Percentiles rank a stretch among this genome's conserved stretches.
Conservation (phyloP, 2,797 vertebrate species). For the Sorex maritimensis region DNA sequence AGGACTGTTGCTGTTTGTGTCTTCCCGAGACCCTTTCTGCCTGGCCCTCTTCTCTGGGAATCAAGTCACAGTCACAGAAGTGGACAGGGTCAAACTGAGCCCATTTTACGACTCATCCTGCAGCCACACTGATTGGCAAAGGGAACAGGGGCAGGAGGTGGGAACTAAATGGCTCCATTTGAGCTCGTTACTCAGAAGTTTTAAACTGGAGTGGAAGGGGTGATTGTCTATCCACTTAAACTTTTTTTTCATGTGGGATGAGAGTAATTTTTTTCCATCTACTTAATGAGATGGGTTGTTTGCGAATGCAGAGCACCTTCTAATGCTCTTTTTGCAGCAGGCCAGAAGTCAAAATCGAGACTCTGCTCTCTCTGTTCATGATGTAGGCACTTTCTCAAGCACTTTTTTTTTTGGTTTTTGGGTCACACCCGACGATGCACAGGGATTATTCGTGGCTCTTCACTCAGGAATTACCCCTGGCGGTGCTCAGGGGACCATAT, state of each 20-base stretch:
- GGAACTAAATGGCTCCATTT: background rate
- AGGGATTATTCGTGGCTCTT: no score
- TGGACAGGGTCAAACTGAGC: background rate
- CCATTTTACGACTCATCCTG: no score
- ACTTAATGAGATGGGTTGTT: no score
- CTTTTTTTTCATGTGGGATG: background rate
- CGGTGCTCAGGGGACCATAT: no score
- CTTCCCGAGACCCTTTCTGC: background rate
- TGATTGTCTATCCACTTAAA: background rate
- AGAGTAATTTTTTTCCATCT: background rate
- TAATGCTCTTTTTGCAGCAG: background rate
- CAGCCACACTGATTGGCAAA: background rate
- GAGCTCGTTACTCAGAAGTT: background rate
- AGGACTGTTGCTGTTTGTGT: background rate
- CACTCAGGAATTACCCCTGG: no score
- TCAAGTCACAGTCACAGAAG: background rate
- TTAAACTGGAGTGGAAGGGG: background rate
- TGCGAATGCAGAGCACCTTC: no score
- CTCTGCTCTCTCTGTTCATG: background rate
- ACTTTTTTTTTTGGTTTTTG: no score
- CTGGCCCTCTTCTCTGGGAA: background rate
- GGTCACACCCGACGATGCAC: no score
- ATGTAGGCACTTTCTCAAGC: accelerated
- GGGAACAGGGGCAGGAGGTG: accelerated
- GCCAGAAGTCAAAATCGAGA: background rate